Percentiles rank a stretch among this genome's conserved stretches.
Evolutionary conservation across 2,797 vertebrate genomes (phyloP).

Genomic region (Botia almorhae): DNA sequence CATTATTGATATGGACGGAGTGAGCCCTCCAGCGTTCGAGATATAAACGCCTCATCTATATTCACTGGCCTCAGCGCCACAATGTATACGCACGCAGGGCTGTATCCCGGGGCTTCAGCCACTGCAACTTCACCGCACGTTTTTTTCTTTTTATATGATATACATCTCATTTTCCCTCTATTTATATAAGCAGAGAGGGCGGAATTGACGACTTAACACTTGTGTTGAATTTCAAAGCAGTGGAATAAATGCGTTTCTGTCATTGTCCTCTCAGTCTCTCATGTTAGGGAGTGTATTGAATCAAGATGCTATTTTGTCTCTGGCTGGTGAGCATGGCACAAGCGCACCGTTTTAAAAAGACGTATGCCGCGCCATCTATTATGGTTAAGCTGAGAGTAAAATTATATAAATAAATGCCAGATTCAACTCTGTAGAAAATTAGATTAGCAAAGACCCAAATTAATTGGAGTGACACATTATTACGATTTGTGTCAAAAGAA

Average conservation of each 20-base stretch:
- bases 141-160: slow-evolving; percentile 54
- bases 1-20: slow-evolving; percentile 80
- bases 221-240: slow-evolving; percentile 56
- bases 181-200: slow-evolving; percentile 37
- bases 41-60: slow-evolving; percentile 78
- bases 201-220: slow-evolving; percentile 54
- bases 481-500: slow-evolving; percentile 9
- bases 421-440: background rate
- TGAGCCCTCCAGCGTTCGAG: slow-evolving; percentile 68
- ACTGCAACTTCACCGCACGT: slow-evolving; percentile 53
- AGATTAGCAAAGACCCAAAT: slow-evolving; percentile 4
- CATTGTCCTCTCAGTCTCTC: slow-evolving; percentile 50
- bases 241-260: slow-evolving; percentile 47
- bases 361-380: background rate
- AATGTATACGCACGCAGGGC: slow-evolving; percentile 50
- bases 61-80: slow-evolving; percentile 68
- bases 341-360: background rate
- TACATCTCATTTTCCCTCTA: slow-evolving; percentile 53
- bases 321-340: slow-evolving; percentile 8
- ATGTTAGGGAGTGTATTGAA: slow-evolving; percentile 34
- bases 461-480: slow-evolving; percentile 9
- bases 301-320: background rate
- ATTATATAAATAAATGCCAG: background rate
- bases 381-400: background rate
- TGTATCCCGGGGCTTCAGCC: slow-evolving; percentile 55